Base-by-base conservation (phyloP, 1,140 invertebrate species). In the Zaprionus ghesquierei region DNA sequence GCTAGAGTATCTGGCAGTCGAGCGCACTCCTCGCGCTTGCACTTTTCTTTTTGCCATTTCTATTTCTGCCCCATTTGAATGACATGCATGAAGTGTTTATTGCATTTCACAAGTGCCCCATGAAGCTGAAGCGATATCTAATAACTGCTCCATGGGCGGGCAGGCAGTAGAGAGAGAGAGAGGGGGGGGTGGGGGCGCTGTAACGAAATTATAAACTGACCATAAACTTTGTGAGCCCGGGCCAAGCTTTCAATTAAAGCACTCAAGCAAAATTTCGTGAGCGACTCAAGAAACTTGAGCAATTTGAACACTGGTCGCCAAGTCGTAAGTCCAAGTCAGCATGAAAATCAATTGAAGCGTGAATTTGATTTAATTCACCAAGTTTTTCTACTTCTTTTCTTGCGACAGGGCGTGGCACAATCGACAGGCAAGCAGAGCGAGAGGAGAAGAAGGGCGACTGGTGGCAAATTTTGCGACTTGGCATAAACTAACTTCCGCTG, bases 11-110 rank as follows among this genome's bases (percentile, higher is more conserved):
- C 35, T 15, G n/a, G 5, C 8, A 6, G 35, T 41, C 35, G n/a
- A 15, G 35, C 2, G 2, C n/a, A 9, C 2, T 41, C 6, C 0
- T 8, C n/a, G 15, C 0, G 15, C 35, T 41, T 8, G 35, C n/a
- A 41, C n/a, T 2, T 41, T 41, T 41, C 51, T 54, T 33, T 56
- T 63, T 63, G 9, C 50, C 58, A 23, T 41, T 41, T 41, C 56
- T 54, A 25, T 56, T 63, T n/a, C n/a, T 63, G 12, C 35, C 5
- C 35, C 38, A 61, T 71, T 51, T 66, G 75, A 75, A 74, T 74
- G 71, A 75, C 73, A 78, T 79, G 63, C 69, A 77, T 73, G 69
- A 74, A 79, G 74, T 79, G 77, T 77, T 79, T 74, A 79, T 79
- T 79, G 75, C 77, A 70, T 77, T 79, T 74, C 65, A 66, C 55